These are phyloP conservation scores for Taeniopygia guttata DNA, from an alignment of 2,797 vertebrate species.

Conservation along the genomic window DNA sequence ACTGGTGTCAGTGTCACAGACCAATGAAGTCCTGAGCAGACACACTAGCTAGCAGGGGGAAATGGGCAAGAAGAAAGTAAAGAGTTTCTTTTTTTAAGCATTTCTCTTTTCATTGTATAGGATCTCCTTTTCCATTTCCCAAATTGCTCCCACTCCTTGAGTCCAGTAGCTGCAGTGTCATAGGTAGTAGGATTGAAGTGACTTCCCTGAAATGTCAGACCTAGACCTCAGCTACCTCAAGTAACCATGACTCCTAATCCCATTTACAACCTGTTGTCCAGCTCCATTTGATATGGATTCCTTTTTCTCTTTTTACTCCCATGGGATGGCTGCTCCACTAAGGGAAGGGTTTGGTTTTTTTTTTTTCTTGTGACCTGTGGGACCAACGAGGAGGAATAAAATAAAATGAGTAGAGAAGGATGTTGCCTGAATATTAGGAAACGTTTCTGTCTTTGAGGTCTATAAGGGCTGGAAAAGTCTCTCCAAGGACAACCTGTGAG, in stretches of 20 bases:
- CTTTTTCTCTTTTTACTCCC: background rate
- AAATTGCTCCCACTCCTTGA: background rate
- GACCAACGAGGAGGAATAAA: background rate
- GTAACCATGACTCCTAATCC: slow-evolving; percentile 11
- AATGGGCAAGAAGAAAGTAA: background rate
- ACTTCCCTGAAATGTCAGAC: background rate
- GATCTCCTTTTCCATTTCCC: background rate
- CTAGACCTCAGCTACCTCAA: background rate
- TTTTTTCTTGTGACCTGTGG: background rate
- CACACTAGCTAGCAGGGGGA: background rate
- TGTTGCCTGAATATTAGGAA: slow-evolving; percentile 25
- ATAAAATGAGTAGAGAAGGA: background rate
- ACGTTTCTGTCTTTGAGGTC: slow-evolving; percentile 33
- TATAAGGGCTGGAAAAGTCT: background rate
- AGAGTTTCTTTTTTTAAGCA: background rate
- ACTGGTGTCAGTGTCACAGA: background rate
- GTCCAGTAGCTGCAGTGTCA: background rate
- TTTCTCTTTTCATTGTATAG: background rate
- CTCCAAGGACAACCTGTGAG: slow-evolving; percentile 42
- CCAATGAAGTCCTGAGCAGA: background rate
- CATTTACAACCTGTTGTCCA: background rate
- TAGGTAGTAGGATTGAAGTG: background rate
- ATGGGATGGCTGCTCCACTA: background rate
- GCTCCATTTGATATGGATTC: slow-evolving; percentile 2
- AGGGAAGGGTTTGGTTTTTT: background rate